Conservation (phyloP, 2,113 vertebrate genomes). For the Labeo catla region DNA sequence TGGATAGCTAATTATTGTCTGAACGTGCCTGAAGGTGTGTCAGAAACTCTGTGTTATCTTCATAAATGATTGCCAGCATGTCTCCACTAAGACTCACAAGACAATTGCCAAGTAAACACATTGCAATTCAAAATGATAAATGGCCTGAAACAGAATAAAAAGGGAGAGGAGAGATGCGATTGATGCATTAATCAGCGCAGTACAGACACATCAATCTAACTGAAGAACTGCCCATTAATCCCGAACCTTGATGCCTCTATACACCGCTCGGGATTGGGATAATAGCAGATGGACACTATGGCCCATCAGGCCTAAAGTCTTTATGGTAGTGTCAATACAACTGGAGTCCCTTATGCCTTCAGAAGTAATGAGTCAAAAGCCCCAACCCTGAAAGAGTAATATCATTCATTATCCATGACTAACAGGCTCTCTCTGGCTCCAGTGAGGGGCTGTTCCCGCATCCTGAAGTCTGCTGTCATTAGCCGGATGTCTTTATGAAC, state of each 20-base stretch:
- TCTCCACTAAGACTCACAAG: slow-evolving; percentile 5
- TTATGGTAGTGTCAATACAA: slow-evolving; percentile 54
- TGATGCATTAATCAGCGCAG: neutral
- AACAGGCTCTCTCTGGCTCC: slow-evolving; percentile 48
- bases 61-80: slow-evolving; percentile 18
- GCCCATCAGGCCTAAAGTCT: slow-evolving; percentile 52
- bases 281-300: slow-evolving; percentile 50
- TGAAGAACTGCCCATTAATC: slow-evolving; percentile 38
- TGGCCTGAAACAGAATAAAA: slow-evolving; percentile 29
- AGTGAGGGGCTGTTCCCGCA: neutral
- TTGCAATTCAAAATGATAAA: slow-evolving; percentile 33
- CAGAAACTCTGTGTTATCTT: neutral
- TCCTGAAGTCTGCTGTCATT: slow-evolving; percentile 46
- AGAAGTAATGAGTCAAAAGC: slow-evolving; percentile 53
- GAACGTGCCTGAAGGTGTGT: slow-evolving; percentile 55
- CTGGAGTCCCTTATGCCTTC: slow-evolving; percentile 46
- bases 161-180: neutral
- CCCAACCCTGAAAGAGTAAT: slow-evolving; percentile 49
- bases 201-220: slow-evolving; percentile 40
- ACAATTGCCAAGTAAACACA: slow-evolving; percentile 30
- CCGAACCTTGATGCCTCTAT: slow-evolving; percentile 17
- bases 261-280: slow-evolving; percentile 16
- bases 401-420: slow-evolving; percentile 60
- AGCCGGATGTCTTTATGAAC: slow-evolving; percentile 30
- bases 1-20: slow-evolving; percentile 52